Percentiles rank a stretch among this genome's conserved stretches.
Evolutionary conservation across 2,113 vertebrate genomes (phyloP).

Genomic region (Rhynchopsitta pachyrhyncha): DNA sequence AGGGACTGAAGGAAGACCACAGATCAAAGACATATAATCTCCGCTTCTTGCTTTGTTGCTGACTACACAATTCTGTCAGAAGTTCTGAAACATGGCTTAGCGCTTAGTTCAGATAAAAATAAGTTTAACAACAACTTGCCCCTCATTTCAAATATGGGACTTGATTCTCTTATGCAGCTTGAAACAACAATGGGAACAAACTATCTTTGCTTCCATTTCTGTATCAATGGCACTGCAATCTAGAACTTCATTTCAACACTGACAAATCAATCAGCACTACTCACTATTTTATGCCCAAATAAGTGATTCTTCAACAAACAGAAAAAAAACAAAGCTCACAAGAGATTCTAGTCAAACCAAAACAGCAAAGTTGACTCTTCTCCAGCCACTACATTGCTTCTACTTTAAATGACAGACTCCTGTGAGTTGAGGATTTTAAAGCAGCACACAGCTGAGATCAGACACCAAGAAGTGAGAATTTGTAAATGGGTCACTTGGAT

Average conservation of each 20-base stretch:
- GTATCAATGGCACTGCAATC: background rate
- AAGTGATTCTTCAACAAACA: background rate
- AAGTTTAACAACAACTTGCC: background rate
- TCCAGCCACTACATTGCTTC: background rate
- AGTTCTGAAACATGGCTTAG: background rate
- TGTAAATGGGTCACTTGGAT: background rate
- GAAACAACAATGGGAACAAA: background rate
- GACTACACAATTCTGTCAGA: rapidly evolving
- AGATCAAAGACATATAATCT: background rate
- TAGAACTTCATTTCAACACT: background rate
- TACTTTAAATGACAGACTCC: background rate
- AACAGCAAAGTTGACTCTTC: background rate
- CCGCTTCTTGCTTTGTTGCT: background rate
- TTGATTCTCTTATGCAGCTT: background rate
- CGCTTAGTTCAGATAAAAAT: background rate
- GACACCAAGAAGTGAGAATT: background rate
- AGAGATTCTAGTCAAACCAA: background rate
- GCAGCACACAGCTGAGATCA: background rate
- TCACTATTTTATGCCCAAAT: background rate
- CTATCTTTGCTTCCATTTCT: background rate
- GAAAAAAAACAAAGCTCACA: background rate
- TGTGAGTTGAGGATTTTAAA: background rate
- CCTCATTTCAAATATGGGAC: background rate
- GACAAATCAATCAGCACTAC: background rate
- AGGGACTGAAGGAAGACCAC: background rate